Evolutionary conservation across 2,888 invertebrate genomes (phyloP), one percentile per base, ranked within the genome.

Genomic region (Mamestra brassicae): DNA sequence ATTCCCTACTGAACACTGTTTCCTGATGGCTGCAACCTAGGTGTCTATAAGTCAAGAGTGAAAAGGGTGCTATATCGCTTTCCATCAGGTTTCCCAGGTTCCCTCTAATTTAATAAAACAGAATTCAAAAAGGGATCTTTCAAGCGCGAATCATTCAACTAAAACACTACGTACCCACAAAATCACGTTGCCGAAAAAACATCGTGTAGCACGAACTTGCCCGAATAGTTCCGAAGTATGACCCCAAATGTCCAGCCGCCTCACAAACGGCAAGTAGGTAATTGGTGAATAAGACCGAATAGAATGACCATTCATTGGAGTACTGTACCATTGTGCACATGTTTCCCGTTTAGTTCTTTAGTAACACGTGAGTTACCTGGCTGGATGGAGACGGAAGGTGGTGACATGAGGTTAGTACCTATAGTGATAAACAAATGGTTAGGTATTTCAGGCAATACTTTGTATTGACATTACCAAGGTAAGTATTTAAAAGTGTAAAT

Each of bases 251-350:
- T 4, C 62, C 68, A 77, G 69, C 69, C 62, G 60, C 67, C 71
- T n/a, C 67, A 73, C 82, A 71, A 81, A 80, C 87, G 87, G 84
- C 89, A 92, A 92, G 88, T 92, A 91, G 90, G 83, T 92, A 92
- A 92, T 92, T 89, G 92, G 86, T 74, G 60, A 45, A 80, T 71
- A 84, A 82, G 62, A 80, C 60, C 61, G 74, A 70, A 76, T 61
- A 66, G 71, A 83, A 84, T 84, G 75, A 17, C 67, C 85, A 81
- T 84, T 84, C 84, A 82, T 54, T 55, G 70, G 34, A 10, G 60
- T 68, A 74, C 71, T 17, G 78, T 80, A 70, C 62, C 60, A 70
- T 66, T 76, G 82, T 69, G 71, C 15, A 69, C 75, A 71, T 66
- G 79, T 65, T 72, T 47, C 55, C 55, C 66, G 79, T 75, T 72